These are phyloP conservation scores for Drosophila bifasciata DNA, from an alignment of 1,140 invertebrate genomes.

Conservation along the genomic window DNA sequence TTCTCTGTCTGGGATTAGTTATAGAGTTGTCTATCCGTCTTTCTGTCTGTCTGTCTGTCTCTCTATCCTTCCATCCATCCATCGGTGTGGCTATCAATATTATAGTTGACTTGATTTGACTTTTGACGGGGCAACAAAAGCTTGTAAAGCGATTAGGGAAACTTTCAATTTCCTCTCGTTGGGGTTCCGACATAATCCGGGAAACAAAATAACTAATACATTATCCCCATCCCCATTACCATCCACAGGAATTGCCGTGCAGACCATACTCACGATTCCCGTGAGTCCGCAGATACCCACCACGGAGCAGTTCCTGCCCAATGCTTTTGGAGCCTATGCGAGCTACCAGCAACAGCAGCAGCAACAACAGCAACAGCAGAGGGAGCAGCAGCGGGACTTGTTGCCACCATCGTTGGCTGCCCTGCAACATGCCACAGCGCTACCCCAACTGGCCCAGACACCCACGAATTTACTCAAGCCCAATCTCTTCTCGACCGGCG, in stretches of 20 bases:
- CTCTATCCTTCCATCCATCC: neutral
- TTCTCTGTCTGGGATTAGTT: constrained; percentile 26
- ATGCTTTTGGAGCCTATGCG: constrained; percentile 76
- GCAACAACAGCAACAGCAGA: constrained; percentile 55
- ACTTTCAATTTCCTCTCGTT: constrained; percentile 71
- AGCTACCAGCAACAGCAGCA: constrained; percentile 71
- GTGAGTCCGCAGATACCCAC: constrained; percentile 93
- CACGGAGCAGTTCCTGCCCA: constrained; percentile 83
- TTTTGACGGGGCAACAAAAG: constrained; percentile 41
- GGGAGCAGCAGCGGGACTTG: constrained; percentile 51
- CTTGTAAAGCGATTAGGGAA: constrained; percentile 66
- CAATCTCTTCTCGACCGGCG: constrained; percentile 80
- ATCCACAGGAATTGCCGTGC: constrained; percentile 93
- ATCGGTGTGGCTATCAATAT: constrained; percentile 66
- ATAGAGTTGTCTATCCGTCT: constrained; percentile 14
- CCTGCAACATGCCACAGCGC: constrained; percentile 62
- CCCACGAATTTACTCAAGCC: constrained; percentile 83
- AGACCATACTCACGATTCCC: constrained; percentile 97
- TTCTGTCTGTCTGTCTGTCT: too few relatives aligned
- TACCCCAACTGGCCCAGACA: constrained; percentile 75
- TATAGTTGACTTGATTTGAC: constrained; percentile 74
- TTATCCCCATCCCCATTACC: constrained; percentile 11
- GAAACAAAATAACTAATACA: neutral
- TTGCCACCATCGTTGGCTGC: constrained; percentile 62
- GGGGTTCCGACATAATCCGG: too few relatives aligned